Conservation (phyloP, 2,113 vertebrate species). For the Trematocara nigrifrons region DNA sequence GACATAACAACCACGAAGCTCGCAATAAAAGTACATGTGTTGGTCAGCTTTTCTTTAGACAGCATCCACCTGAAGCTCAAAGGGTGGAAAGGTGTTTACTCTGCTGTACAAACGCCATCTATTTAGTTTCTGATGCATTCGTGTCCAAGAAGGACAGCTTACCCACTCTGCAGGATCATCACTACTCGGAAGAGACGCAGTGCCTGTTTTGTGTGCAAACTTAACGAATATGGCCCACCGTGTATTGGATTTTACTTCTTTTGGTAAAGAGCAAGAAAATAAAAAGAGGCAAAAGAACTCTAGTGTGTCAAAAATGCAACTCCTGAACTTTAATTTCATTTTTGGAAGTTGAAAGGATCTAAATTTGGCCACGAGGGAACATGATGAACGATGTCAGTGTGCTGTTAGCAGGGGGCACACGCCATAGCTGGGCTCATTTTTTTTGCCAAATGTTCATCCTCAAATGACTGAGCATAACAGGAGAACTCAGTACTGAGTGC, state of each 20-base stretch:
- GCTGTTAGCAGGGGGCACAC: background rate
- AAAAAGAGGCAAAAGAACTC: background rate
- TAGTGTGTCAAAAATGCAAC: background rate
- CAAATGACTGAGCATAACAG: background rate
- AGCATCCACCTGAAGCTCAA: background rate
- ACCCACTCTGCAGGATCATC: background rate
- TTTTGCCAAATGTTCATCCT: background rate
- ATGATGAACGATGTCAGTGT: background rate
- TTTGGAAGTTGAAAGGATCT: background rate
- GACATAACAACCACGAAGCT: background rate
- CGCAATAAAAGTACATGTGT: background rate
- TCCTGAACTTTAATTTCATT: background rate
- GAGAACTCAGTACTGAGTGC: background rate
- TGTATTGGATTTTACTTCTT: background rate
- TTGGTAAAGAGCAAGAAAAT: background rate
- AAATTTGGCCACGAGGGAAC: background rate
- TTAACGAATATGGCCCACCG: background rate
- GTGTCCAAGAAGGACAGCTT: background rate
- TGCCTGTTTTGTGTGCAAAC: background rate
- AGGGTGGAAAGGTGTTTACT: background rate
- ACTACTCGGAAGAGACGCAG: background rate
- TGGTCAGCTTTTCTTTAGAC: background rate
- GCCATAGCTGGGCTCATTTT: background rate
- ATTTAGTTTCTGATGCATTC: background rate
- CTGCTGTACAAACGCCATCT: background rate